Base-by-base conservation (phyloP, 2,888 invertebrate genomes). In the Agrotis clavis region DNA sequence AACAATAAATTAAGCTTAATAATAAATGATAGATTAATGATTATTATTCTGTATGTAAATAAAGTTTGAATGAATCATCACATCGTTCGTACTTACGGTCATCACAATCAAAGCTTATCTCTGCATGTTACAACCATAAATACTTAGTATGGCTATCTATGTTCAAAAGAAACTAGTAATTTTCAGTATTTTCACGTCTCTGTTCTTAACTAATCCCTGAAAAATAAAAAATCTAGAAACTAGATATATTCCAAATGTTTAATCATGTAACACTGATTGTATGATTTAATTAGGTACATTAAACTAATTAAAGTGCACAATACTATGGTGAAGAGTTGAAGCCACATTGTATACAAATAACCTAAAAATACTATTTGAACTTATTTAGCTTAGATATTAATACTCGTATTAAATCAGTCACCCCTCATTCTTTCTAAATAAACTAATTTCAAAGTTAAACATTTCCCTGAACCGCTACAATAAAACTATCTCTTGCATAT, bases 401-500 rank as follows among this genome's bases (percentile, higher is more conserved):
- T 25, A n/a, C 5, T 30, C 0, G 9, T 9, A 41, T 41, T 11
- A 41, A 41, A 56, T 50, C 48, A 14, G 13, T 45, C 5, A 7
- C 16, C 16, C 4, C n/a, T 53, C 25, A 53, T 25, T 35, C 16
- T 51, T 53, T 54, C 13, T 19, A 19, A 67, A 51, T n/a, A 71
- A 77, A 56, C 45, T 11, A 48, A 45, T 47, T 50, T 53, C 2
- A 54, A 73, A 79, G 35, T 53, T 19, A 18, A 64, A 54, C 16
- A 54, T 53, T 57, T 54, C 66, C 45, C 35, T 48, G 50, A 48
- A 51, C 41, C 57, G 4, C 54, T 30, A 63, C 50, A 63, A 50
- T 59, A 45, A 64, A 66, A 74, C 68, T 79, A 69, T 87, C 86
- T 90, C 88, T 90, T 86, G 86, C 81, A 87, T 90, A 90, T 91